Conservation (phyloP, 2,888 invertebrate genomes). For the Pomacea canaliculata region DNA sequence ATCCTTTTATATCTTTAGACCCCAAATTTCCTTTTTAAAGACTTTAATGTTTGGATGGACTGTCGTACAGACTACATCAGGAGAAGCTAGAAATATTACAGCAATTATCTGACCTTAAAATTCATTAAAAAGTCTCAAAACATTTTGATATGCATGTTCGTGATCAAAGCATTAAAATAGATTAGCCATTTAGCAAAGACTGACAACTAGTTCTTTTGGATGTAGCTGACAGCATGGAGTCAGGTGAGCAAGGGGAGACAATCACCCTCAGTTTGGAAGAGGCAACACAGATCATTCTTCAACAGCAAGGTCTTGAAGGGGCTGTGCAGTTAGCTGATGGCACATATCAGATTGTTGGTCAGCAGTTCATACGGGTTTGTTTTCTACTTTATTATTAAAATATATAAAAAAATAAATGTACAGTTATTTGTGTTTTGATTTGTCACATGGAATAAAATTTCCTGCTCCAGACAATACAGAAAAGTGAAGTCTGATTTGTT, state of each 20-base stretch:
- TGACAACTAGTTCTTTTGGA: background rate
- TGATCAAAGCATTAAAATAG: no score
- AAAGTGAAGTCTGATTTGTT: no score
- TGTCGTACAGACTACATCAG: no score
- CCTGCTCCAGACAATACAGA: no score
- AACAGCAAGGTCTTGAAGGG: constrained; percentile 47
- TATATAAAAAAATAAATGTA: no score
- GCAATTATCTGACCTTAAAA: no score
- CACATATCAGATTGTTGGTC: constrained; percentile 52
- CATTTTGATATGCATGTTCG: no score
- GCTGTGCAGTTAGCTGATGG: constrained; percentile 49
- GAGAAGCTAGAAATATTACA: no score
- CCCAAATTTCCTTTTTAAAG: no score
- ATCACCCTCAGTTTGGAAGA: constrained; percentile 56
- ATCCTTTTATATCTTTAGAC: no score
- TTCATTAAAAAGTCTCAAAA: no score
- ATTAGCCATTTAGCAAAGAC: background rate
- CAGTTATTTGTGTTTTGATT: background rate
- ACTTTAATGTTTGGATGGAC: no score
- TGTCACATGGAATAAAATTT: background rate
- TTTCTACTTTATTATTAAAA: background rate
- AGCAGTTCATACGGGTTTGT: constrained; percentile 30
- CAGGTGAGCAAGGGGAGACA: constrained; percentile 36
- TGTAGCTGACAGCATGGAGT: background rate
- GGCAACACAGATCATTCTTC: constrained; percentile 50